phyloP scores from a whole-genome alignment of 2,888 invertebrate genomes.

The Gymnocheta viridis region DNA sequence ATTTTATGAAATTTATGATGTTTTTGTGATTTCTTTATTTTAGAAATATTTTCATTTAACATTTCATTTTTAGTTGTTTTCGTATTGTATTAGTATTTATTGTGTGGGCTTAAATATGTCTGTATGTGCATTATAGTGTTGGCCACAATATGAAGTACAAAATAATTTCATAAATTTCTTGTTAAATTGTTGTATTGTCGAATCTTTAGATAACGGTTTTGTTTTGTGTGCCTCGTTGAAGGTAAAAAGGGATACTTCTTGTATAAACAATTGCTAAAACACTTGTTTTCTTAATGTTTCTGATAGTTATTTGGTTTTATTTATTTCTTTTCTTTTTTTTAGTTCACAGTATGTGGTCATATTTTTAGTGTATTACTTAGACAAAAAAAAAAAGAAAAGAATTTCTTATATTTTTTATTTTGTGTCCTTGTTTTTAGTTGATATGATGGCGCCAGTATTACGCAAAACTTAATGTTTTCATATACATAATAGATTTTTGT shows the following conservation, averaged over 20 bases:
- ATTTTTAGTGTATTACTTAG: constrained; percentile 14
- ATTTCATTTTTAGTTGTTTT: background rate
- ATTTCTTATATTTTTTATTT: background rate
- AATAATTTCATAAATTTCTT: constrained; percentile 68
- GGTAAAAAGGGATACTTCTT: constrained; percentile 50
- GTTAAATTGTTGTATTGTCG: constrained; percentile 53
- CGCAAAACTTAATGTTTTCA: background rate
- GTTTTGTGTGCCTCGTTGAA: constrained; percentile 22
- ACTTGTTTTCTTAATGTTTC: constrained; percentile 37
- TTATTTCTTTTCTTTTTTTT: constrained; percentile 34
- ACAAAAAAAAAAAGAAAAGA: too few species aligned
- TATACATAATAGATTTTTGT: background rate
- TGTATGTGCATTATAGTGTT: background rate
- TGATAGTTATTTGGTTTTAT: constrained; percentile 17
- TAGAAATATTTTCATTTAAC: background rate
- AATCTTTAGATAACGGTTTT: constrained; percentile 51
- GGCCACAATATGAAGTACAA: constrained; percentile 17
- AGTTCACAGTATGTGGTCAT: constrained; percentile 59
- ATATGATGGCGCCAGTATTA: constrained; percentile 33
- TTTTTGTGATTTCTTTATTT: constrained; percentile 65
- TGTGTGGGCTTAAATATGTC: background rate
- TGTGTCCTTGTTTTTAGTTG: background rate
- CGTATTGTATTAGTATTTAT: too few species aligned
- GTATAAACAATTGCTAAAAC: constrained; percentile 24
- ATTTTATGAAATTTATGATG: constrained; percentile 80